A percentile compares a stretch with the other conserved stretches of the same genome.
phyloP scores from a whole-genome alignment of 2,888 invertebrate species.

The Eupelmus urozonus region DNA sequence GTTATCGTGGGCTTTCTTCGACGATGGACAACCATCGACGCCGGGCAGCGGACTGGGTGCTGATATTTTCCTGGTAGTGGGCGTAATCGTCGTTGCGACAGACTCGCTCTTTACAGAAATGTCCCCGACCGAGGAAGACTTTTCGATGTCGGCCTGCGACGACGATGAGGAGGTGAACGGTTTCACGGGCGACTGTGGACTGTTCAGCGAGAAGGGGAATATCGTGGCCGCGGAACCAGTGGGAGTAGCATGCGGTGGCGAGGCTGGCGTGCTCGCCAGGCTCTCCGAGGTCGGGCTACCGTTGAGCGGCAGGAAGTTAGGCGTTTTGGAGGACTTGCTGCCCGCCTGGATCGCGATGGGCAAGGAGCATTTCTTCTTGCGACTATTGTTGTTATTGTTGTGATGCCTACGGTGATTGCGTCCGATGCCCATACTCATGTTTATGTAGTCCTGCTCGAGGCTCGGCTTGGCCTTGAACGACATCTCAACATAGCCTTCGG shows the following conservation, averaged over 20 bases:
- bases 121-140: conserved; percentile 47
- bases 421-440: conserved; percentile 77
- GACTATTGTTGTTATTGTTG: conserved; percentile 71
- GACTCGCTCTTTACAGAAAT: conserved; percentile 17
- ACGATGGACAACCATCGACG: conserved; percentile 51
- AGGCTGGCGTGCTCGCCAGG: conserved; percentile 77
- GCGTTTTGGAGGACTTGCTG: conserved; percentile 68
- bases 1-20: conserved; percentile 51
- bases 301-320: conserved; percentile 75
- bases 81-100: neutral
- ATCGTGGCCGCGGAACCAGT: conserved; percentile 82
- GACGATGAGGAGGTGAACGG: conserved; percentile 71
- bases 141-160: conserved; percentile 58
- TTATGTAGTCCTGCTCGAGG: conserved; percentile 79
- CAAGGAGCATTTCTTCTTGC: conserved; percentile 80
- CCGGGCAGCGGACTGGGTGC: conserved; percentile 65
- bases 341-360: conserved; percentile 82
- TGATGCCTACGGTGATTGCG: conserved; percentile 68
- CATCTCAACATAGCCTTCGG: conserved; percentile 85
- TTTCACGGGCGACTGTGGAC: conserved; percentile 83
- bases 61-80: conserved; percentile 64
- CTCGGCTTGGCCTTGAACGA: conserved; percentile 77
- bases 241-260: conserved; percentile 79
- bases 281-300: conserved; percentile 76
- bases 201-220: conserved; percentile 84